Conservation (phyloP, 2,113 vertebrate genomes). For the Zingel zingel region DNA sequence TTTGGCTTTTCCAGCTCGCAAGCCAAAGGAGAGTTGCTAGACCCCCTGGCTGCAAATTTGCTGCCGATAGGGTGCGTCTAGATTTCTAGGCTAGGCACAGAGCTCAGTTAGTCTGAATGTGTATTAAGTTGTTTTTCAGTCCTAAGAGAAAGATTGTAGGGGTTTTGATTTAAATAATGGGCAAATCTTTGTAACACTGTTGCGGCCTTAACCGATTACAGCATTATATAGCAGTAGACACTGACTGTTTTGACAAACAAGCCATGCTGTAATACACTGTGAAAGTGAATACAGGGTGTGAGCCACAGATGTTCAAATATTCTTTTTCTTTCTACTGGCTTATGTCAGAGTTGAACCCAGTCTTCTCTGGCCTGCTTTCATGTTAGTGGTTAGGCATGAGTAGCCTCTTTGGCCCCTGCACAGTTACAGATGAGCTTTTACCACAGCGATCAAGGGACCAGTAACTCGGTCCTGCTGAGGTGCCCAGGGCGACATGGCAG, state of each 20-base stretch:
- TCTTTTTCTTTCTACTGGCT: slow-evolving; percentile 29
- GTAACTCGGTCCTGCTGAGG: slow-evolving; percentile 44
- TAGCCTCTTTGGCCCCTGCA: slow-evolving; percentile 51
- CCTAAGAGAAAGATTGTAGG: background rate
- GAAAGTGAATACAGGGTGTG: slow-evolving; percentile 16
- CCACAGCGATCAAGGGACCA: slow-evolving; percentile 62
- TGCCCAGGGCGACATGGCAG: slow-evolving; percentile 59
- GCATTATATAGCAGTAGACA: slow-evolving; percentile 7
- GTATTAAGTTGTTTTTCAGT: slow-evolving; percentile 23
- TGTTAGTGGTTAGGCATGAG: slow-evolving; percentile 53
- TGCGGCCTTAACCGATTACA: background rate
- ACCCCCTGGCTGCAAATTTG: too few species aligned
- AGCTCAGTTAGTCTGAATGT: slow-evolving; percentile 18
- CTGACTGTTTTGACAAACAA: slow-evolving; percentile 5
- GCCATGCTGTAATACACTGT: slow-evolving; percentile 2
- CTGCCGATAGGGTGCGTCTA: too few species aligned
- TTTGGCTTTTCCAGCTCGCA: too few species aligned
- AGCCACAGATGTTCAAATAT: slow-evolving; percentile 44
- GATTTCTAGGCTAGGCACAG: background rate
- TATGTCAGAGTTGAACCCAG: slow-evolving; percentile 17
- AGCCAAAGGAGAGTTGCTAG: too few species aligned
- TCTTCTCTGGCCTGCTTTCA: slow-evolving; percentile 65
- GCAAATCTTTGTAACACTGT: background rate
- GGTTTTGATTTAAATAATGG: background rate
- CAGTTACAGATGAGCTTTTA: slow-evolving; percentile 60